These are phyloP conservation scores for Tringa solitaria DNA, from an alignment of 2,113 vertebrate species.

Conservation along the genomic window DNA sequence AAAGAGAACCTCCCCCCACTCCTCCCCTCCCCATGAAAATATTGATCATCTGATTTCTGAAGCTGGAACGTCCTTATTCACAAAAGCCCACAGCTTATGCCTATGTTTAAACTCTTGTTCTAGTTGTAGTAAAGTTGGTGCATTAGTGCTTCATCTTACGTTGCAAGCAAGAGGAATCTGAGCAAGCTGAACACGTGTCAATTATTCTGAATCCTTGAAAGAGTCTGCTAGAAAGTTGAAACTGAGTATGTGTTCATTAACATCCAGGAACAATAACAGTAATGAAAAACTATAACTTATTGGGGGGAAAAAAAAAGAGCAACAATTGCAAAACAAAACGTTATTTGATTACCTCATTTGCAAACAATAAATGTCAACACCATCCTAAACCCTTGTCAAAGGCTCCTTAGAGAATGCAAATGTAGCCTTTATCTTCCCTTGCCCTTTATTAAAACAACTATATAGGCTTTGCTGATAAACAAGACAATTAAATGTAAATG, in stretches of 20 bases:
- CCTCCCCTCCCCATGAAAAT: neutral
- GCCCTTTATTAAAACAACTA: conserved; percentile 74
- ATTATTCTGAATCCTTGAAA: neutral
- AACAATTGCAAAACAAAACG: neutral
- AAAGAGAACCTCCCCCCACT: neutral
- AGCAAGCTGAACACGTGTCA: neutral
- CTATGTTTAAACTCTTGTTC: neutral
- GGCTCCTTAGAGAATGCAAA: conserved; percentile 64
- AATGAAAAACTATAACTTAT: neutral
- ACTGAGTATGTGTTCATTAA: neutral
- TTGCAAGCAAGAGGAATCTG: neutral
- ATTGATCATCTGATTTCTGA: neutral
- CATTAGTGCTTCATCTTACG: accelerated
- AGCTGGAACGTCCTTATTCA: neutral
- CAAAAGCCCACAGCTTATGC: neutral
- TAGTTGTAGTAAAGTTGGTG: neutral
- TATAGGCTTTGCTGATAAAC: conserved; percentile 75
- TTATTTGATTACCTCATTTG: conserved; percentile 69
- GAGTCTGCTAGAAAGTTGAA: neutral
- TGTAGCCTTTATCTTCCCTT: conserved; percentile 67
- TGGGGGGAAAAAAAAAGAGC: neutral
- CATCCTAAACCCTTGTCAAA: conserved; percentile 31
- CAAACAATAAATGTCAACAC: conserved; percentile 72
- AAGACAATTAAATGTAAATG: conserved; percentile 75
- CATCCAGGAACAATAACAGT: neutral